Percentiles rank a stretch among this genome's conserved stretches.
phyloP scores from a whole-genome alignment of 2,888 invertebrate species.

The Pollenia amentaria region DNA sequence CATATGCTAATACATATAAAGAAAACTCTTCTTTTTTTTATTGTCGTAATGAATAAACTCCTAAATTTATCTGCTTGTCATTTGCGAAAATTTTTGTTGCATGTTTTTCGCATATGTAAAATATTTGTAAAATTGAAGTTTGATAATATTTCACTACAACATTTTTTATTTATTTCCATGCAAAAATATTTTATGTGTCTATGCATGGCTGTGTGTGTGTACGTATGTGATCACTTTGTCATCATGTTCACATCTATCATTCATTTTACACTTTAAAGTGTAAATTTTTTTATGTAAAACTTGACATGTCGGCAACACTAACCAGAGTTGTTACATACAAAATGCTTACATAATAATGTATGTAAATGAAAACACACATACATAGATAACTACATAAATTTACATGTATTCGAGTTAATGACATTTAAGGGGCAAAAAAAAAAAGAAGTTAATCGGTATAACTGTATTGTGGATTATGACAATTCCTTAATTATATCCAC shows the following conservation, averaged over 20 bases:
- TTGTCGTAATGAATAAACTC: background rate
- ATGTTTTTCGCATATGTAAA: constrained; percentile 50
- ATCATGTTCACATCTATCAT: constrained; percentile 49
- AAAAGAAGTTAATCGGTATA: background rate
- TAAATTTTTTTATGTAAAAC: constrained; percentile 13
- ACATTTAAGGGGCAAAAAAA: background rate
- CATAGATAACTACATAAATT: background rate
- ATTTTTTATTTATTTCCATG: background rate
- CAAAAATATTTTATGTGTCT: background rate
- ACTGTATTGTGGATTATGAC: too few species aligned
- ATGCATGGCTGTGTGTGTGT: constrained; percentile 14
- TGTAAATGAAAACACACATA: background rate
- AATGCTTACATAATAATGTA: background rate
- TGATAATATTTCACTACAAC: constrained; percentile 58
- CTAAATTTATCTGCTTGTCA: constrained; percentile 14
- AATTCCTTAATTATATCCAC: too few species aligned
- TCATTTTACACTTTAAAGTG: constrained; percentile 63
- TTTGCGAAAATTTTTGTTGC: constrained; percentile 20
- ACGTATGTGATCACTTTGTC: constrained; percentile 17
- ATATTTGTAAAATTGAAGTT: constrained; percentile 63
- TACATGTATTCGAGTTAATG: background rate
- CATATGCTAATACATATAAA: too few species aligned
- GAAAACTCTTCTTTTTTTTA: background rate
- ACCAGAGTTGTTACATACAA: background rate
- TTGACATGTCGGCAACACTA: constrained; percentile 5